Evolutionary conservation across 2,888 invertebrate genomes (phyloP).

Genomic region (Mantis religiosa): DNA sequence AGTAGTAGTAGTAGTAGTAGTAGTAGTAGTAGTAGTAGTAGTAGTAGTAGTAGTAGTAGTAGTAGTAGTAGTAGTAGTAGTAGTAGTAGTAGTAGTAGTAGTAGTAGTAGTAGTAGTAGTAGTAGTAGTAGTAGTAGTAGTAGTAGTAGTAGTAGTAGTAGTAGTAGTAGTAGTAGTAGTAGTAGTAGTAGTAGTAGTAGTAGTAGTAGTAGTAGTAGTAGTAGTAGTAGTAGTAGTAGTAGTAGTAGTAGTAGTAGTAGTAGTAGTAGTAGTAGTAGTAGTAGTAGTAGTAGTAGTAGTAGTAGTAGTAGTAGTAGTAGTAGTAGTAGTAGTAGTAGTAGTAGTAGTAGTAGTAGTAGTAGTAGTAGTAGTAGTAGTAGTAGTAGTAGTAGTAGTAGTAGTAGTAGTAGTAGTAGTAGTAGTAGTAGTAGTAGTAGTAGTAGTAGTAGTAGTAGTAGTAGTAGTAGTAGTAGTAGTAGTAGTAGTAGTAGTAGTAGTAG

Average conservation of each 20-base stretch:
- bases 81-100: not conserved
- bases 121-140: not conserved
- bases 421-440: not conserved
- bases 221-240: not conserved
- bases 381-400: not conserved
- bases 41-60: not conserved
- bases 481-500: not conserved
- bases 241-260: not conserved
- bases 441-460: not conserved
- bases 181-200: not conserved
- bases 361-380: not conserved
- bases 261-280: not conserved
- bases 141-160: not conserved
- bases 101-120: not conserved
- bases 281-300: not conserved
- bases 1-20: not conserved
- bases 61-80: not conserved
- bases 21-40: not conserved
- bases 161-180: not conserved
- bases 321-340: not conserved
- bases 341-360: not conserved
- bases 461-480: not conserved
- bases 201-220: not conserved
- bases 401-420: not conserved
- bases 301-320: not conserved